Evolutionary conservation across 2,888 invertebrate species (phyloP), one percentile per base, ranked within the genome.

Genomic region (Nebria salina): DNA sequence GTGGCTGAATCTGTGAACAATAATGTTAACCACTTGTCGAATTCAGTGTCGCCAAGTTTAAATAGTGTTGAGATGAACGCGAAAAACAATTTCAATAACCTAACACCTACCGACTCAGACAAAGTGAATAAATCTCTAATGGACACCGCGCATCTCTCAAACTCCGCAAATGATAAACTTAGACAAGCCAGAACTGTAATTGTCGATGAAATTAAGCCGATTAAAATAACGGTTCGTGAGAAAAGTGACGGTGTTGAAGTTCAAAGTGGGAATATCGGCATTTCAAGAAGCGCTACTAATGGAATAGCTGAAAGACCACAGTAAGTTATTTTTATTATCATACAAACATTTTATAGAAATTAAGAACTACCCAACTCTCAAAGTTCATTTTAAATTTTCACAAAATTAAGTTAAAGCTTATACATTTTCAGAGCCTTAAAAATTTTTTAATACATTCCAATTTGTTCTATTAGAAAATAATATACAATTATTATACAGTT

Each of bases 251-350:
- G 88, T 77, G 85, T 86, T 70, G 89, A 89, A 34, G 88, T 89
- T 76, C 88, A 89, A 84, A 89, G 89, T 85, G 89, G 89, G 3
- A 89, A 89, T 82, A 86, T 89, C 15, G 84, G 88, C 70, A 83
- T 87, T 15, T 86, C 87, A 13, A 84, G 85, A 72, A 86, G 85
- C 77, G 85, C 87, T 26, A 84, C 86, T 11, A 89, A 89, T 85
- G 88, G 88, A 70, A 82, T 83, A 43, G 78, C 82, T 9, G 84
- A 83, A 82, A 84, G 87, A 83, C 88, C 89, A 9, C 86, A 88
- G 89, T 89, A 85, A 89, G 88, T 86, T 34, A 34, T 34, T 34
- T 34, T 34, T 34, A 34, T 34, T 34, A 34, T 34, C 5, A 2
- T 34, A 2, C 34, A 34, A 34, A 5, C 34, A 5, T 34, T 34